phyloP scores from a whole-genome alignment of 2,888 invertebrate genomes.

The Protophormia terraenovae region DNA sequence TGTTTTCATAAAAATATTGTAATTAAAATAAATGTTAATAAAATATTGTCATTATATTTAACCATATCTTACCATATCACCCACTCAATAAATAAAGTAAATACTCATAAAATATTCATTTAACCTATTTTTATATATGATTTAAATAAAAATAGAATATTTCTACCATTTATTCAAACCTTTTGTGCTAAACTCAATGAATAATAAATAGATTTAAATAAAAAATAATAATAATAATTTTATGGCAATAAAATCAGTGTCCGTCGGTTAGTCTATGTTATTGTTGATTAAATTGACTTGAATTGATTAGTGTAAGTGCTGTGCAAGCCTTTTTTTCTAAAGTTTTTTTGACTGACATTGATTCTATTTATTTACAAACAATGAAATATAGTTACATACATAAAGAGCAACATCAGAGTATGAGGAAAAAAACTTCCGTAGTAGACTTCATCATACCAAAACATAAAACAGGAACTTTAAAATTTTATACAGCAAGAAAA shows the following conservation, averaged over 20 bases:
- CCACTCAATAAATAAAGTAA: background rate
- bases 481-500: background rate
- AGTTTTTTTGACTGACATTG: background rate
- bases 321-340: background rate
- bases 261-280: background rate
- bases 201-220: constrained; percentile 7
- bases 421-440: background rate
- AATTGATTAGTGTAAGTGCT: constrained; percentile 22
- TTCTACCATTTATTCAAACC: background rate
- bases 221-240: background rate
- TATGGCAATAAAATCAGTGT: background rate
- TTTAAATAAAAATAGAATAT: background rate
- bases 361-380: background rate
- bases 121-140: background rate
- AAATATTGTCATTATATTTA: background rate
- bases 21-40: background rate
- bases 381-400: no score
- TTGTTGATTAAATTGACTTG: background rate
- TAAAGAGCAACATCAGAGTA: background rate
- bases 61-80: background rate
- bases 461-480: background rate
- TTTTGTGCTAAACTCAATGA: background rate
- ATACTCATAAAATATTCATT: background rate
- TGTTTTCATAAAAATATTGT: background rate
- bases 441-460: background rate